phyloP scores from a whole-genome alignment of 2,113 vertebrate species.

The Kryptolebias marmoratus region DNA sequence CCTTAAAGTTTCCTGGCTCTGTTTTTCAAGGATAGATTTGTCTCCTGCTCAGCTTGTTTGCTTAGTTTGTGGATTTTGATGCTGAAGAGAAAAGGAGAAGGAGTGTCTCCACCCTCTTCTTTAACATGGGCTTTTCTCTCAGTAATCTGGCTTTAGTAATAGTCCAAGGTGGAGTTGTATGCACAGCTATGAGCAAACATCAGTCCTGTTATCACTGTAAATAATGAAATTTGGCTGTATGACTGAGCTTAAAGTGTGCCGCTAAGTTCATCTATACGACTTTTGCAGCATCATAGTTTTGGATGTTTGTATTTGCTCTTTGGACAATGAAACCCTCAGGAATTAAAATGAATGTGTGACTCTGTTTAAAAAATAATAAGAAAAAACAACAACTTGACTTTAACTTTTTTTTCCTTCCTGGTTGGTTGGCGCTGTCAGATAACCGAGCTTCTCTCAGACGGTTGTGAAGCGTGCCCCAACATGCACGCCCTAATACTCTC shows the following conservation, averaged over 20 bases:
- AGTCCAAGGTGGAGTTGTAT: constrained; percentile 63
- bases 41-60: constrained; percentile 50
- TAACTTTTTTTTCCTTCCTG: background rate
- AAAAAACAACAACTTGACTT: too few relatives aligned
- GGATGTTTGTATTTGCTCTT: background rate
- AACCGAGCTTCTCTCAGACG: constrained; percentile 24
- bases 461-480: constrained; percentile 50
- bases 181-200: constrained; percentile 59
- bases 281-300: background rate
- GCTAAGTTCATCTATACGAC: constrained; percentile 1
- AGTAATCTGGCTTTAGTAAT: constrained; percentile 54
- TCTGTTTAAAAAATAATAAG: too few relatives aligned
- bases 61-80: constrained; percentile 30
- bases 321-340: background rate
- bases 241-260: constrained; percentile 4
- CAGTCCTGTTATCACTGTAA: constrained; percentile 39
- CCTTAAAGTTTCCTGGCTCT: background rate
- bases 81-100: constrained; percentile 34
- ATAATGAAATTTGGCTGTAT: constrained; percentile 17
- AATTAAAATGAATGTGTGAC: background rate
- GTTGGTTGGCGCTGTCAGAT: constrained; percentile 29
- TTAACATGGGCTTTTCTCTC: constrained; percentile 59
- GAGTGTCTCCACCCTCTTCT: constrained; percentile 54
- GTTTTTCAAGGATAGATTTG: constrained; percentile 14
- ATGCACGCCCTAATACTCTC: constrained; percentile 35